Conservation (phyloP, 2,797 vertebrate genomes). For the Taenioides sp. region DNA sequence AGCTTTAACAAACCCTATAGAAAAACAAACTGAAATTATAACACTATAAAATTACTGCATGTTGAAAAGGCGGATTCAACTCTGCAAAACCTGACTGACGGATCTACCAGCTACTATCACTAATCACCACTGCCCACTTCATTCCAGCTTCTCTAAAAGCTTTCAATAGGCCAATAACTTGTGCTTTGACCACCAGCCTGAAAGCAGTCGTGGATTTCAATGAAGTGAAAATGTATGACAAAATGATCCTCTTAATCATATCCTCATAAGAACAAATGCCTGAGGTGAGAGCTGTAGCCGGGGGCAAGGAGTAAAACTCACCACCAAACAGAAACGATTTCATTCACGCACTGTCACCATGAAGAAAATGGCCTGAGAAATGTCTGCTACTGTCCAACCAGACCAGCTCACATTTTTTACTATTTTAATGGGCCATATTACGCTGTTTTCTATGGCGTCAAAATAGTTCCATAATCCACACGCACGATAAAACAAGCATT, state of each 20-base stretch:
- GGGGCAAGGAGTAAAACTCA: conserved; percentile 1
- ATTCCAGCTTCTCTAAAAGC: neutral
- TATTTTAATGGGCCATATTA: neutral
- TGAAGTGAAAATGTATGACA: neutral
- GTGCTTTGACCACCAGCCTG: neutral
- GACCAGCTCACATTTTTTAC: neutral
- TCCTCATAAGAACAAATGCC: conserved; percentile 1
- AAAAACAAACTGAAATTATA: no score
- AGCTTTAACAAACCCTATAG: no score
- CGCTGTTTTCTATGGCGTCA: no score
- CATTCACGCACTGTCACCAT: neutral
- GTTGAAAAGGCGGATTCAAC: neutral
- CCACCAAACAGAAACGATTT: conserved; percentile 3
- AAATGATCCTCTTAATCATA: conserved; percentile 5
- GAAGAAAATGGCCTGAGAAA: neutral
- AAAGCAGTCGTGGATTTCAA: neutral
- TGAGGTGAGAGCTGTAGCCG: neutral
- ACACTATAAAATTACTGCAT: no score
- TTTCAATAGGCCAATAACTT: neutral
- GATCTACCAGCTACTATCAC: neutral
- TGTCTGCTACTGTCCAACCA: neutral
- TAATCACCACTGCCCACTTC: neutral
- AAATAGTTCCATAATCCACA: no score
- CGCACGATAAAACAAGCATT: no score
- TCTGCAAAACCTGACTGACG: neutral